Base-by-base conservation (phyloP, 2,888 invertebrate genomes). In the Meliscaeva auricollis region DNA sequence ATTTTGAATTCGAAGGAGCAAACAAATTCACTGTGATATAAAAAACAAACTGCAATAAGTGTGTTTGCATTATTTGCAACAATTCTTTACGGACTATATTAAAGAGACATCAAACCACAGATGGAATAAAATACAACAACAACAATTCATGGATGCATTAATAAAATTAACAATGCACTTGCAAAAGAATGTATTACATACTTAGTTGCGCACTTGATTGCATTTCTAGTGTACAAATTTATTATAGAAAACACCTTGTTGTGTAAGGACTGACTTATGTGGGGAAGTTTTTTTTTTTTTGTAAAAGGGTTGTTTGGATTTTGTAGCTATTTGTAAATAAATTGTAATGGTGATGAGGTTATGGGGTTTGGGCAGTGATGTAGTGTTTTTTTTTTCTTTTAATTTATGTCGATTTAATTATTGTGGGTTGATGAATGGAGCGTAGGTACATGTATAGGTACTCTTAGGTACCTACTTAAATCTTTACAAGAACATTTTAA, bases 91-190 rank as follows among this genome's bases (percentile, higher is more conserved):
- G 5, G 32, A 56, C 56, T 26, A 26, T 32, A 17, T 32, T 22
- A 5, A 58, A 46, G 17, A 54, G 0, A 54, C 3, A 3, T 2
- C 20, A 38, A 38, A n/a, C 56, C 17, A 56, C 4, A 3, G 1
- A 0, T 3, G 38, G 38, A 7, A 4, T 9, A 9, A 26, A 17
- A 3, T 30, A 32, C 73, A 50, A 8, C 22, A 11, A 38, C 38
- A 60, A 38, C 26, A 20, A 15, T n/a, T 5, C 13, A 46, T 20
- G 20, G 20, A 17, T 22, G 75, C 75, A 70, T 75, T 70, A 70
- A 76, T 56, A 70, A 66, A 81, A 75, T 70, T 70, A 58, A 56
- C 50, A 70, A n/a, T 52, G 68, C 74, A 68, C 52, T 74, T 79
- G 2, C 13, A 60, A 30, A 35, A 50, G 69, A 60, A 60, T 4